Percentiles rank a stretch among this genome's conserved stretches.
Conservation (phyloP, 1,140 invertebrate species). For the Thaumetopoea pityocampa region DNA sequence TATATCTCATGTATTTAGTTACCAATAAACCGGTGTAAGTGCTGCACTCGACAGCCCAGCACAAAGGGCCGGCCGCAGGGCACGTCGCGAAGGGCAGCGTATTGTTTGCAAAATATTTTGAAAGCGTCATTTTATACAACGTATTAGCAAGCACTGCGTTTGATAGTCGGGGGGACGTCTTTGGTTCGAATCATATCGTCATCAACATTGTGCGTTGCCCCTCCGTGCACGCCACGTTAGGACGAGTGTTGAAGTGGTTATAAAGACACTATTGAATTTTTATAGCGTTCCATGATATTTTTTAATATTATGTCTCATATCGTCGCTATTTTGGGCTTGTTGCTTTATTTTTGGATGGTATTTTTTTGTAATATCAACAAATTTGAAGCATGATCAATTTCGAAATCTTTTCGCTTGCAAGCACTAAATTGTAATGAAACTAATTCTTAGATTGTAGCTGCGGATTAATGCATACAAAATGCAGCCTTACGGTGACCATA, state of each 20-base stretch:
- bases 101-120: slow-evolving; percentile 75
- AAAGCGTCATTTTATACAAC: slow-evolving; percentile 72
- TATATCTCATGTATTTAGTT: no score
- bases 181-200: slow-evolving; percentile 59
- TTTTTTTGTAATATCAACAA: no score
- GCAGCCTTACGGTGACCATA: no score
- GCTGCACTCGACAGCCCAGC: slow-evolving; percentile 53
- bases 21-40: slow-evolving; percentile 38
- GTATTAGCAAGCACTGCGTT: slow-evolving; percentile 64
- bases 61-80: slow-evolving; percentile 44
- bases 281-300: neutral
- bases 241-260: slow-evolving; percentile 18
- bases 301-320: slow-evolving; percentile 15
- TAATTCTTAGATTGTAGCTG: no score
- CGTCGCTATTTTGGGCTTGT: no score
- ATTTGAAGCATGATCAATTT: no score
- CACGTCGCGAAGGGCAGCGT: slow-evolving; percentile 48
- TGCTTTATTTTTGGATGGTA: no score
- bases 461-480: no score
- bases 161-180: slow-evolving; percentile 61
- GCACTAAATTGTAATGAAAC: no score
- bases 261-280: slow-evolving; percentile 22
- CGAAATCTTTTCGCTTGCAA: no score
- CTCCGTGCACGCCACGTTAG: slow-evolving; percentile 12
- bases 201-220: slow-evolving; percentile 47